Base-by-base conservation (phyloP, 2,888 invertebrate genomes). In the Hoplodrina blanda region DNA sequence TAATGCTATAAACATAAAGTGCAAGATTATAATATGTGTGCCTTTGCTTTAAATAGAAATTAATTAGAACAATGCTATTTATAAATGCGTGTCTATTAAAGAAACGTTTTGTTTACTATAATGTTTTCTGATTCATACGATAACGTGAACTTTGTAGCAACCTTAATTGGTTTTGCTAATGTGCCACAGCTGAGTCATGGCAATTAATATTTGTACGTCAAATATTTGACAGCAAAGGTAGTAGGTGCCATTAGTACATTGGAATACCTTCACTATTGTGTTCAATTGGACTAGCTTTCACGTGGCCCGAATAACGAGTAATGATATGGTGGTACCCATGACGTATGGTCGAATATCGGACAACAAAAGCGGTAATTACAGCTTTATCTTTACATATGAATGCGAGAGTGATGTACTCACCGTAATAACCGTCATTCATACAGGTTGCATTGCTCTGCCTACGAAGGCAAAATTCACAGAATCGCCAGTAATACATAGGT, bases 221-320 rank as follows among this genome's bases (percentile, higher is more conserved):
- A 78, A 69, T 61, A 19, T 71, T 71, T 54, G 63, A 55, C 63
- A 74, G 69, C 62, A 11, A 53, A 44, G 61, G 4, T 57, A 61
- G 56, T 25, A 59, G 57, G 33, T 41, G 66, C 54, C 52, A 76
- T 71, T 70, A 74, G 20, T 37, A 62, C 46, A 55, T 65, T 6
- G 10, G 41, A 66, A 66, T 63, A 53, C 74, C 74, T 74, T 75
- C 67, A 64, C 73, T 78, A 85, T 86, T 88, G 83, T 87, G 82
- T 87, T 81, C 83, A 82, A 85, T 78, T 64, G 55, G 44, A 0
- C 55, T 81, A 60, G 75, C 89, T 89, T 89, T 89, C 86, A 79
- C 88, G 64, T 81, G 85, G 66, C 77, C 82, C 71, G 81, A 83
- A 86, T 82, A 72, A 75, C 57, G 37, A 64, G 67, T 84, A 86